Evolutionary conservation across 2,797 vertebrate species (phyloP).

Genomic region (Danionella dracula): DNA sequence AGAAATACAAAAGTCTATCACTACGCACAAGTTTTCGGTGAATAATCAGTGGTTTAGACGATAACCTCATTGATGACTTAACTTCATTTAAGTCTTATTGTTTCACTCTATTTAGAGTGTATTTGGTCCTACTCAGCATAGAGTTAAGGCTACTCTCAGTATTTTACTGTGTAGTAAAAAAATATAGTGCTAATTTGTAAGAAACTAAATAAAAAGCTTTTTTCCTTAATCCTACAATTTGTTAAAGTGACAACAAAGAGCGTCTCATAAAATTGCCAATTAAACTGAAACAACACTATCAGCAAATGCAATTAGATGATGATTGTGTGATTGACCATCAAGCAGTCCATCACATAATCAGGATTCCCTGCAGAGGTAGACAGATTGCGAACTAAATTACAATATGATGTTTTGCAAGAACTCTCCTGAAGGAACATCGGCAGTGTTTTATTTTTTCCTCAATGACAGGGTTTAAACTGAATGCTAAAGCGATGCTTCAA

Average conservation of each 20-base stretch:
- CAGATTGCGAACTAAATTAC: slow-evolving; percentile 24
- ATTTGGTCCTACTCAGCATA: too few relatives aligned
- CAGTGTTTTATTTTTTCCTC: not conserved
- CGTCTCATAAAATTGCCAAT: not conserved
- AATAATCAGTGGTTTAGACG: too few relatives aligned
- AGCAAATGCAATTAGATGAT: not conserved
- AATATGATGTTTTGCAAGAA: slow-evolving; percentile 2
- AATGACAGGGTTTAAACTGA: not conserved
- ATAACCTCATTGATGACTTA: too few relatives aligned
- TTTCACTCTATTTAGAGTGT: too few relatives aligned
- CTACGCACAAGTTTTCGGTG: too few relatives aligned
- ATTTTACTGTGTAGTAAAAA: too few relatives aligned
- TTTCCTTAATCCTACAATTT: not conserved
- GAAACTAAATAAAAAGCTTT: not conserved
- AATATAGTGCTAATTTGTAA: too few relatives aligned
- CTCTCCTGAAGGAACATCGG: not conserved
- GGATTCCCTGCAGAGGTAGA: not conserved
- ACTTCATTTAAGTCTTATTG: too few relatives aligned
- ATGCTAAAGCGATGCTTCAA: not conserved
- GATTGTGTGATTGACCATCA: slow-evolving; percentile 19
- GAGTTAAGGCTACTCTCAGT: too few relatives aligned
- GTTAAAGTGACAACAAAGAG: not conserved
- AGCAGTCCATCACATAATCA: not conserved
- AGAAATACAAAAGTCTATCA: too few relatives aligned
- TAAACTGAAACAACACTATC: slow-evolving; percentile 11